Percentiles rank a stretch among this genome's conserved stretches.
phyloP scores from a whole-genome alignment of 2,888 invertebrate genomes.

The Erebia epiphron region DNA sequence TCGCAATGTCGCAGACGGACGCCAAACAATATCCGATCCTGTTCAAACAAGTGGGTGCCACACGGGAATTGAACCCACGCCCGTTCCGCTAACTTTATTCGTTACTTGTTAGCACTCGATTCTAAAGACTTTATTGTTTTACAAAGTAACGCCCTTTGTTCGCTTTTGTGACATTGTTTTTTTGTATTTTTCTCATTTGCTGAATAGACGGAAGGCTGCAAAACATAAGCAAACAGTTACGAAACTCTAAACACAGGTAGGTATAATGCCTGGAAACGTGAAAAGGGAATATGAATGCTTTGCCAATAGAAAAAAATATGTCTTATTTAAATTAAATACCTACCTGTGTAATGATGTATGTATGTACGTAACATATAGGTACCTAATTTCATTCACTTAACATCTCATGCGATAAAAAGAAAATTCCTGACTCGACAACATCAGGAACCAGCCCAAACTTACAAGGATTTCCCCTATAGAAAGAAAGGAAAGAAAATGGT shows the following conservation, averaged over 20 bases:
- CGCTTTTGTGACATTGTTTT: constrained; percentile 20
- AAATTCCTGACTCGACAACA: too few relatives aligned
- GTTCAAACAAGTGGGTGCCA: constrained; percentile 53
- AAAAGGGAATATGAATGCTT: constrained; percentile 5
- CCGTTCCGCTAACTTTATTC: constrained; percentile 38
- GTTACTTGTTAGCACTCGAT: constrained; percentile 41
- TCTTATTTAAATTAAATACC: too few relatives aligned
- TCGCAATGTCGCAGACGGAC: constrained; percentile 69
- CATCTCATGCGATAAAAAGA: too few relatives aligned
- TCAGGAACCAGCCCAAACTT: too few relatives aligned
- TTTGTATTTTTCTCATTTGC: constrained; percentile 21
- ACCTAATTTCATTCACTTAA: too few relatives aligned
- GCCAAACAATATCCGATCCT: constrained; percentile 67
- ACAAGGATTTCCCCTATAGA: too few relatives aligned
- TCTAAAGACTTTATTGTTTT: constrained; percentile 35
- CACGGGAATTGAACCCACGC: constrained; percentile 55
- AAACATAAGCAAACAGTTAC: constrained; percentile 15
- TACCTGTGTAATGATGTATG: too few relatives aligned
- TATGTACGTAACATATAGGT: neutral
- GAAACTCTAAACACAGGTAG: constrained; percentile 4
- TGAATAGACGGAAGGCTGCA: constrained; percentile 14
- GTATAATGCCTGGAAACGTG: neutral
- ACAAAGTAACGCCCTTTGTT: constrained; percentile 31
- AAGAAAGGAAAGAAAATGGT: too few relatives aligned
- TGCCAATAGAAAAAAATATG: neutral